Evolutionary conservation across 1,140 invertebrate genomes (phyloP), one percentile per base, ranked within the genome.

Genomic region (Drosophila neocordata): DNA sequence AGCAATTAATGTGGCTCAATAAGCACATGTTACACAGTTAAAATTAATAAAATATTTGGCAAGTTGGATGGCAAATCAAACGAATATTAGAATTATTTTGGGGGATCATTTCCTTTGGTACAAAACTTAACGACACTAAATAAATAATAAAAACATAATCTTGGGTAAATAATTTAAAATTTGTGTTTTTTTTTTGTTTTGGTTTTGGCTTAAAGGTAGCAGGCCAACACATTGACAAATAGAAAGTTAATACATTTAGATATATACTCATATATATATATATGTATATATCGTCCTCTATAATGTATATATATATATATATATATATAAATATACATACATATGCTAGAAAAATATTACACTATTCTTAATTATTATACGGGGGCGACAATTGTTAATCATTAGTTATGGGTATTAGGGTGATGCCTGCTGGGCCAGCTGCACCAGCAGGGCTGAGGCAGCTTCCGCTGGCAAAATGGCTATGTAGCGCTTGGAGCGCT

Each of bases 371-470:
- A 48, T 20, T 20, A 48, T 12, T 48, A 48, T 20, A 48, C 41
- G 3, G 41, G 41, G 41, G 41, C 41, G 41, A 44, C 41, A 44
- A 9, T 11, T 48, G 15, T 20, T 48, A 34, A 56, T 27, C 8
- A 24, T 34, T 55, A 2, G 13, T 55, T 31, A n/a, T 7, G 22
- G 52, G 52, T 31, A 13, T 8, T 27, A 15, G 24, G n/a, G 52
- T 53, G n/a, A 15, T 9, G 53, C n/a, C 20, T 73, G 62, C 41
- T 81, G 66, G 37, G 62, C 59, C 48, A 74, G 62, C 31, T 81
- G 75, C 55, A 68, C 41, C 44, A 79, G 65, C 55, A 83, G 38
- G 48, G 72, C 67, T 15, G 80, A 76, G 41, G 75, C 73, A 52
- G 69, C 73, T 65, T 74, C 79, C 38, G 66, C 61, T 24, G 70